Base-by-base conservation (phyloP, 92 coral and sea anemone genomes). In the Diadumene lineata region DNA sequence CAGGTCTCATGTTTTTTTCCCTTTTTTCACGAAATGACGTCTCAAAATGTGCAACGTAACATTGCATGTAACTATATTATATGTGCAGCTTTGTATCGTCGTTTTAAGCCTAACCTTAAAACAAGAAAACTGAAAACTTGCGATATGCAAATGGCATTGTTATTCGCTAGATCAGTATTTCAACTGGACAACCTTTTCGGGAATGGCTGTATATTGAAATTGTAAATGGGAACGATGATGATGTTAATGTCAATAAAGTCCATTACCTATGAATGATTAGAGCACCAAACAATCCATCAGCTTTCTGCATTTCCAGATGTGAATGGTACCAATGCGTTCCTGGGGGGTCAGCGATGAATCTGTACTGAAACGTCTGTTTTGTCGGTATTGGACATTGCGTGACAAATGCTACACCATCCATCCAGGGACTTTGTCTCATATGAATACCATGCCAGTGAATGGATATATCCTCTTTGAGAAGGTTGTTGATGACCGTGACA, bases 311-410 rank as follows among this genome's bases (percentile, higher is more conserved):
- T 25, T 88, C 92, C 44, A 84, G 84, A 73, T 90, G 97, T 27
- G 97, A 90, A 58, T 90, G 97, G 56, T 90, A 90, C 97, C 97
- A 90, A 70, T 82, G 89, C 10, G 97, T 90, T 19, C 97, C 97
- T 0, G 97, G 69, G 17, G 92, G 97, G 22, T 62, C 70, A 26
- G 97, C 92, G 50, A 57, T 82, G 77, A 80, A 90, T 60, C 69
- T 76, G 84, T 90, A 90, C 66, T 87, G 83, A 64, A 90, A 90
- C 44, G 64, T 31, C 66, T 74, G 73, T 68, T 72, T 73, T 28
- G 90, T 75, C 33, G 55, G 81, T 57, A 90, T 81, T 15, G 85
- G 89, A 70, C 96, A 90, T 60, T 90, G 96, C 7, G 91, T 83
- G 63, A 90, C 84, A 67, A 73, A 82, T 11, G 87, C 83, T 1